Evolutionary conservation across 2,888 invertebrate species (phyloP).

Genomic region (Sesamia inferens): DNA sequence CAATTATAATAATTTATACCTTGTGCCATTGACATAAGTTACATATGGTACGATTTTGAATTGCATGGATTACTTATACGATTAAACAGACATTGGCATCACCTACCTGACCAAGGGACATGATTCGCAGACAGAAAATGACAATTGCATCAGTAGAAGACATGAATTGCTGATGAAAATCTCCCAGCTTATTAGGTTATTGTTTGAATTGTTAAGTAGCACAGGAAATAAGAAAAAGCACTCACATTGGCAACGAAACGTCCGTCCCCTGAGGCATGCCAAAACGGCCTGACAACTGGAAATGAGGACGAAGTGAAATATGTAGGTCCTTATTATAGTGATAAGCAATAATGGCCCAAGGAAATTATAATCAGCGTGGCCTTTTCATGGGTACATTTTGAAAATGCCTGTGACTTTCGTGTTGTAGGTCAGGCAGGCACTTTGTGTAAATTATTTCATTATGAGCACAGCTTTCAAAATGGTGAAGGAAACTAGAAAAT

Average conservation of each 20-base stretch:
- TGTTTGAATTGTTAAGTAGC: no score
- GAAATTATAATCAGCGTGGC: not conserved
- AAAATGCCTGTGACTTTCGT: not conserved
- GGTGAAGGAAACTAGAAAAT: not conserved
- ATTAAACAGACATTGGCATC: no score
- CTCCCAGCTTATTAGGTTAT: no score
- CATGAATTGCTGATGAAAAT: no score
- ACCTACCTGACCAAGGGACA: no score
- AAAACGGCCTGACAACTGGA: not conserved
- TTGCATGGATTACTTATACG: no score
- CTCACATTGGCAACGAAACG: conserved; percentile 21
- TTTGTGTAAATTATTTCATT: not conserved
- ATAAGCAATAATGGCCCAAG: not conserved
- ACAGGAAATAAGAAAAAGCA: not conserved
- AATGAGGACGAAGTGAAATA: not conserved
- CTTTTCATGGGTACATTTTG: not conserved
- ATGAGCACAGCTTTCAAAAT: not conserved
- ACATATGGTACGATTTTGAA: no score
- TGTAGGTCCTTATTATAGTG: not conserved
- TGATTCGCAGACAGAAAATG: no score
- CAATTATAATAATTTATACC: not conserved
- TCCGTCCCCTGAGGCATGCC: conserved; percentile 6
- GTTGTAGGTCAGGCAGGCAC: not conserved
- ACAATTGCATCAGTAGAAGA: no score
- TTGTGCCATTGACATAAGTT: not conserved